These are phyloP conservation scores for Meghimatium bilineatum DNA, from an alignment of 2,888 invertebrate genomes.

Conservation along the genomic window DNA sequence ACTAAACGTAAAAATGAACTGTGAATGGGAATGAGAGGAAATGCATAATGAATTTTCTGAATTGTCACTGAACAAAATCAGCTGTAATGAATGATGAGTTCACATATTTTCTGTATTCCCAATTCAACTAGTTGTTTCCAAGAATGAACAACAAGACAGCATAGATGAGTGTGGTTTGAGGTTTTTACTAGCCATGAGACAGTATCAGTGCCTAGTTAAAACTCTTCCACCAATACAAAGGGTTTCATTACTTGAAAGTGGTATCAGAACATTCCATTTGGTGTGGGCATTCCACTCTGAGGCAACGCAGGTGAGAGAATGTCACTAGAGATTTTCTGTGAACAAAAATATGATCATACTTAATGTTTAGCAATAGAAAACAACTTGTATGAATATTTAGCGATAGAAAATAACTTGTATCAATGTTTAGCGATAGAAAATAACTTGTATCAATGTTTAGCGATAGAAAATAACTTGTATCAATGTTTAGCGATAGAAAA, in stretches of 20 bases:
- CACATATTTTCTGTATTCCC: background rate
- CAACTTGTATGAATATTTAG: no score
- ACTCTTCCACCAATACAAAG: slow-evolving; percentile 94
- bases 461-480: no score
- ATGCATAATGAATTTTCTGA: no score
- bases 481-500: no score
- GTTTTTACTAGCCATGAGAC: slow-evolving; percentile 97
- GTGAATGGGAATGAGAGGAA: no score
- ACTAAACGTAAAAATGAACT: no score
- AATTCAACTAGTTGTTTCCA: background rate
- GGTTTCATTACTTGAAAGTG: slow-evolving; percentile 89
- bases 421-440: no score
- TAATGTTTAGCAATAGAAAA: background rate
- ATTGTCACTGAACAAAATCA: background rate
- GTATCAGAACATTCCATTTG: slow-evolving; percentile 83
- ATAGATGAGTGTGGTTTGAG: slow-evolving; percentile 97
- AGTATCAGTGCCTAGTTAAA: slow-evolving; percentile 94
- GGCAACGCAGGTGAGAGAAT: slow-evolving; percentile 86
- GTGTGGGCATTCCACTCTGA: slow-evolving; percentile 99
- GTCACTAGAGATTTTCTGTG: background rate
- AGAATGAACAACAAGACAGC: slow-evolving; percentile 42
- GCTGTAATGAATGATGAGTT: background rate
- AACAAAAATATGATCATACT: background rate
- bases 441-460: no score
- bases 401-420: no score